Conservation (phyloP, 2,113 vertebrate species). For the Larimichthys crocea region DNA sequence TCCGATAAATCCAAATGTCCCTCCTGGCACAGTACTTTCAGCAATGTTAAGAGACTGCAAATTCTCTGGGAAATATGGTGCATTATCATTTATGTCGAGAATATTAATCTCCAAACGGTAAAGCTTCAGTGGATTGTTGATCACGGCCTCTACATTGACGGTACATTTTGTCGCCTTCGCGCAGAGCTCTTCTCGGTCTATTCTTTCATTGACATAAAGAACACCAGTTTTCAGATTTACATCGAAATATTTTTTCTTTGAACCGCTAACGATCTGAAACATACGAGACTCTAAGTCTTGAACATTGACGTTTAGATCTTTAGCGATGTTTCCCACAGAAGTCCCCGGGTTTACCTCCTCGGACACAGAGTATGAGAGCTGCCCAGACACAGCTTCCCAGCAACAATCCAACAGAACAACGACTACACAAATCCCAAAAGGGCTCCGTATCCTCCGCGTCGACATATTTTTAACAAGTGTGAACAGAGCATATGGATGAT, state of each 20-base stretch:
- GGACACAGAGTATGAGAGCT: slow-evolving; percentile 72
- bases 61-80: slow-evolving; percentile 66
- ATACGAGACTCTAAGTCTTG: slow-evolving; percentile 56
- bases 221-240: slow-evolving; percentile 69
- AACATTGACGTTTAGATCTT: slow-evolving; percentile 66
- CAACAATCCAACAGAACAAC: slow-evolving; percentile 52
- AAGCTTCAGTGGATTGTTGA: slow-evolving; percentile 68
- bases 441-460: not conserved
- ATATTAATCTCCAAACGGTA: slow-evolving; percentile 71
- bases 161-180: slow-evolving; percentile 49
- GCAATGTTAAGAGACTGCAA: slow-evolving; percentile 61
- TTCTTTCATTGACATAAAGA: slow-evolving; percentile 62
- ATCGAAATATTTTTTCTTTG: slow-evolving; percentile 69
- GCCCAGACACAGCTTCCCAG: slow-evolving; percentile 52
- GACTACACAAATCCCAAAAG: slow-evolving; percentile 43
- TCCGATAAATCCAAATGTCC: slow-evolving; percentile 60
- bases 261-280: slow-evolving; percentile 62
- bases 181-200: slow-evolving; percentile 74
- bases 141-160: slow-evolving; percentile 67
- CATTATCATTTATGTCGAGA: slow-evolving; percentile 77
- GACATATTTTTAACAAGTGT: slow-evolving; percentile 45
- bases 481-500: not conserved
- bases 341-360: slow-evolving; percentile 76
- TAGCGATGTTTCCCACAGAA: slow-evolving; percentile 50
- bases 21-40: slow-evolving; percentile 65